Conservation (phyloP, 2,888 invertebrate genomes). For the Zaprionus obscuricornis region DNA sequence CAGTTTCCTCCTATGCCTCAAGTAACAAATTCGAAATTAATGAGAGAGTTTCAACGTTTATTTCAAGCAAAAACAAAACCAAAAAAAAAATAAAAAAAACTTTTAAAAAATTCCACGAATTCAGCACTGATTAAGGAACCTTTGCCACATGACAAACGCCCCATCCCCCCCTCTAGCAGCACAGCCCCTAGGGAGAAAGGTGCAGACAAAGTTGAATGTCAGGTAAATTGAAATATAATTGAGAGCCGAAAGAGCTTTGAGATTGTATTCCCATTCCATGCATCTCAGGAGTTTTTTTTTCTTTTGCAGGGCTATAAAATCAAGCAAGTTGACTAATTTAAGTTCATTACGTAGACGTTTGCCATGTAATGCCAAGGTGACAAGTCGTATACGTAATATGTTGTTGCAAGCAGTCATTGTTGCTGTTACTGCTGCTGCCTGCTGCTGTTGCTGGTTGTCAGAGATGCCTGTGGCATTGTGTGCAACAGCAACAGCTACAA, state of each 20-base stretch:
- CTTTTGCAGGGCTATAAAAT: conserved; percentile 1
- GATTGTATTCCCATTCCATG: too few species aligned
- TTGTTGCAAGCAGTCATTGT: neutral
- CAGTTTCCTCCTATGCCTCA: conserved; percentile 16
- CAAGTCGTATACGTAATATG: conserved; percentile 69
- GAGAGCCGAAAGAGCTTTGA: conserved; percentile 29
- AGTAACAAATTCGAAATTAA: conserved; percentile 62
- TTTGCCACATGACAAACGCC: neutral
- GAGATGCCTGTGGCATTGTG: conserved; percentile 16
- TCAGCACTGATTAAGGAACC: conserved; percentile 53
- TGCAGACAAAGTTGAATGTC: conserved; percentile 24
- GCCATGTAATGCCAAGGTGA: conserved; percentile 60
- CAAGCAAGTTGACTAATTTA: conserved; percentile 59
- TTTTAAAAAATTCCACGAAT: conserved; percentile 16
- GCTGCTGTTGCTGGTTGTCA: conserved; percentile 1
- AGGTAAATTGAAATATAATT: conserved; percentile 76
- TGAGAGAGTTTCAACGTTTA: conserved; percentile 44
- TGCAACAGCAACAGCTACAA: conserved; percentile 19
- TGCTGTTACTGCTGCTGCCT: conserved; percentile 12
- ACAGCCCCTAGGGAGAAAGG: too few species aligned
- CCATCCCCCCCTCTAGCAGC: too few species aligned
- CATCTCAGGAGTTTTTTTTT: conserved; percentile 3
- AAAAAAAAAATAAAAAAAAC: conserved; percentile 25
- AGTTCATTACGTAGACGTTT: conserved; percentile 58
- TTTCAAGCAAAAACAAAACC: conserved; percentile 2